Evolutionary conservation across 2,888 invertebrate species (phyloP).

Genomic region (Endomychus coccineus): DNA sequence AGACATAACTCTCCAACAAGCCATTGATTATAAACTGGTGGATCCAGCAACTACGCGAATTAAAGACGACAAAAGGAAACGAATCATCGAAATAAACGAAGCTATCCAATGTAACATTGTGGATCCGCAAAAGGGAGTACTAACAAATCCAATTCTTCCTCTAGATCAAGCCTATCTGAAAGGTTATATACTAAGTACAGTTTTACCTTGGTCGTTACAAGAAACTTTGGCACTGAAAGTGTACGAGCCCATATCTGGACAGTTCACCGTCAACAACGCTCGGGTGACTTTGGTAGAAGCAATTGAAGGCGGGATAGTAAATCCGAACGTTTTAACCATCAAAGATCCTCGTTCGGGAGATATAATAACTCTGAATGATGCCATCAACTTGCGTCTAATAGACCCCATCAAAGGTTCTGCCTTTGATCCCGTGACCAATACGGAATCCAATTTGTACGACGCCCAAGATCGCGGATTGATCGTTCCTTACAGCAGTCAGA

Average conservation of each 20-base stretch:
- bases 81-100: slow-evolving; percentile 59
- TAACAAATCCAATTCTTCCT: slow-evolving; percentile 62
- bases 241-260: slow-evolving; percentile 68
- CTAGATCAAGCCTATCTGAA: slow-evolving; percentile 74
- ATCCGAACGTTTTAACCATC: slow-evolving; percentile 68
- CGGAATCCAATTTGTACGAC: slow-evolving; percentile 70
- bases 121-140: slow-evolving; percentile 61
- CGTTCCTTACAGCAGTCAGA: slow-evolving; percentile 72
- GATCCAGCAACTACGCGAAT: slow-evolving; percentile 66
- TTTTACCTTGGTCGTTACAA: slow-evolving; percentile 74
- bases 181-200: slow-evolving; percentile 71
- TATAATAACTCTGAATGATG: slow-evolving; percentile 71
- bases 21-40: slow-evolving; percentile 63
- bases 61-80: slow-evolving; percentile 63
- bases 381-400: slow-evolving; percentile 67
- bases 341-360: slow-evolving; percentile 74
- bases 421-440: slow-evolving; percentile 65
- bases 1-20: slow-evolving; percentile 66
- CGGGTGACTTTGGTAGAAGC: slow-evolving; percentile 67
- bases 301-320: slow-evolving; percentile 66
- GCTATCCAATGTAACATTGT: slow-evolving; percentile 64
- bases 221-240: slow-evolving; percentile 75
- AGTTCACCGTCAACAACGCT: slow-evolving; percentile 61
- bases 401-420: slow-evolving; percentile 75
- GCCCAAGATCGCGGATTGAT: slow-evolving; percentile 78